A percentile compares a stretch with the other conserved stretches of the same genome.
phyloP scores from a whole-genome alignment of 2,113 vertebrate species.

The Sylvia atricapilla region DNA sequence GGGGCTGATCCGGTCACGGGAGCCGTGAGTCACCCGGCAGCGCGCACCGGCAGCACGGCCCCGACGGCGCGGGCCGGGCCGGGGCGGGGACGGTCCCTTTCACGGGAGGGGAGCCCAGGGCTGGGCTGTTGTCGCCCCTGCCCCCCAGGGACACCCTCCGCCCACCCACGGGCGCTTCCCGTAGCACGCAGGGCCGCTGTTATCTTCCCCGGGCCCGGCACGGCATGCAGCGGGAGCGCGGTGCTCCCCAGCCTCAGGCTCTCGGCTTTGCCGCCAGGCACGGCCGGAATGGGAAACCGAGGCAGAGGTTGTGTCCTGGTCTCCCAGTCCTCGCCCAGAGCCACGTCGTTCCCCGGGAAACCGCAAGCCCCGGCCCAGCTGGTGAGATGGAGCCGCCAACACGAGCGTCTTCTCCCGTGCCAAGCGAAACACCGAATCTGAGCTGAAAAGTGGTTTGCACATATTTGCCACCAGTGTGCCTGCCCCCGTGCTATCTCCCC shows the following conservation, averaged over 20 bases:
- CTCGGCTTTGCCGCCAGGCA: fast-evolving
- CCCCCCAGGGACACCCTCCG: fast-evolving
- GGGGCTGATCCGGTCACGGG: background rate
- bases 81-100: background rate
- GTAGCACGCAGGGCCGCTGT: background rate
- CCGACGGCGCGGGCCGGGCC: background rate
- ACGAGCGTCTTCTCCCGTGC: fast-evolving
- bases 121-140: background rate
- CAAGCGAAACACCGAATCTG: background rate
- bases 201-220: background rate
- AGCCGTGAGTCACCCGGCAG: background rate
- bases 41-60: background rate
- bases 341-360: fast-evolving
- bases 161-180: background rate
- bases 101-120: background rate
- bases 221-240: background rate
- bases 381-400: fast-evolving
- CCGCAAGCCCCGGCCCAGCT: fast-evolving
- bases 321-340: fast-evolving
- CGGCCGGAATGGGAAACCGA: fast-evolving
- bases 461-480: fast-evolving
- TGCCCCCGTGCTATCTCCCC: fast-evolving
- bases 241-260: background rate
- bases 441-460: background rate
- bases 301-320: fast-evolving